These are phyloP conservation scores for Vanessa atalanta DNA, from an alignment of 1,140 invertebrate genomes.

Conservation along the genomic window DNA sequence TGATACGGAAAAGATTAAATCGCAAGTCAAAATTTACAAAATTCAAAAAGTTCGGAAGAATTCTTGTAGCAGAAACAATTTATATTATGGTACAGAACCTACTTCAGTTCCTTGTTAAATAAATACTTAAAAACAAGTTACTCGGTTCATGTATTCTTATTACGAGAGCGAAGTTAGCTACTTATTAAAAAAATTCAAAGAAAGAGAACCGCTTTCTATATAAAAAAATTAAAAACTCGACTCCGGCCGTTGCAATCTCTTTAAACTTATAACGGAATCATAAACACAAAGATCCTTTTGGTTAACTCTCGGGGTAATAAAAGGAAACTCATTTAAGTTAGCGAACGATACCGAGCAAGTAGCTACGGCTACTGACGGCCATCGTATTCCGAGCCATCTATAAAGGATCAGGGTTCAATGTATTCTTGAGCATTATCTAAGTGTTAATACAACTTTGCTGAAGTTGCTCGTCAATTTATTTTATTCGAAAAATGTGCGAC, in stretches of 20 bases:
- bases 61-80: conserved; percentile 20
- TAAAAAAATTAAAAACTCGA: conserved; percentile 54
- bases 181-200: conserved; percentile 37
- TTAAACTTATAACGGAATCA: conserved; percentile 71
- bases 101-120: conserved; percentile 18
- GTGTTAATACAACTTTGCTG: conserved; percentile 32
- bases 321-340: conserved; percentile 73
- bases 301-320: conserved; percentile 65
- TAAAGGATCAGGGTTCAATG: conserved; percentile 38
- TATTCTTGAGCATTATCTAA: conserved; percentile 36
- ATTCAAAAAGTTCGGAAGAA: background rate
- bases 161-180: conserved; percentile 32
- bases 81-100: conserved; percentile 10
- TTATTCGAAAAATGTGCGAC: background rate
- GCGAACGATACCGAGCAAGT: conserved; percentile 57
- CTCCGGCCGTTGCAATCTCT: conserved; percentile 51
- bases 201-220: conserved; percentile 32
- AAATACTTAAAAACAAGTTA: conserved; percentile 26
- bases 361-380: conserved; percentile 41
- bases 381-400: conserved; percentile 31
- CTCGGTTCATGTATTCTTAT: conserved; percentile 30
- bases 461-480: conserved; percentile 13
- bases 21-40: conserved; percentile 1
- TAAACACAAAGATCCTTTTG: conserved; percentile 70
- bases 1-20: no score